These are phyloP conservation scores for Epinotia bilunana DNA, from an alignment of 2,888 invertebrate genomes.

Conservation along the genomic window DNA sequence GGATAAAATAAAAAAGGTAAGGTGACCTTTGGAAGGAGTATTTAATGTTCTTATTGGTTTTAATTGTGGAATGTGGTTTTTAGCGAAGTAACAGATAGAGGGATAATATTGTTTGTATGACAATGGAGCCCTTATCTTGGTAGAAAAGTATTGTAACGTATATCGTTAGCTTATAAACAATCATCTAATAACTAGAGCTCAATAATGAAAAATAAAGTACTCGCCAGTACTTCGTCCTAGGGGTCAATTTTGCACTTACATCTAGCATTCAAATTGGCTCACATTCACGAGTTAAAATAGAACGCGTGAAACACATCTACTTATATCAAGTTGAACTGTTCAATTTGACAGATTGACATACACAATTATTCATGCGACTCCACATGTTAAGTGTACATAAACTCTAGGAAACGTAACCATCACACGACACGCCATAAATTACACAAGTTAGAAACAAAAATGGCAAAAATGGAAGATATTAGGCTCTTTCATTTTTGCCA, in stretches of 20 bases:
- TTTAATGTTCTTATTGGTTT: conserved; percentile 21
- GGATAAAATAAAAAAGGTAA: conserved; percentile 62
- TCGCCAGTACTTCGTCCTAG: neutral
- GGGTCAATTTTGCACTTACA: neutral
- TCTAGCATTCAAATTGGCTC: neutral
- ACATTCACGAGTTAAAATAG: neutral
- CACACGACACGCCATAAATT: no score
- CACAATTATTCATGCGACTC: no score
- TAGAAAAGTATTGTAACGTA: neutral
- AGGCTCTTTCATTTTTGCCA: neutral
- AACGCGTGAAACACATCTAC: neutral
- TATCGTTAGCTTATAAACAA: neutral
- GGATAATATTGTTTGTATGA: conserved; percentile 8
- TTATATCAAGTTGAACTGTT: neutral
- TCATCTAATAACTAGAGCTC: neutral
- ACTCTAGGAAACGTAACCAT: no score
- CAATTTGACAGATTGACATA: no score
- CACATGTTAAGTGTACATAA: no score
- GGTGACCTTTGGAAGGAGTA: conserved; percentile 38
- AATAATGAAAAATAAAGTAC: neutral
- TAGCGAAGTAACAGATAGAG: neutral
- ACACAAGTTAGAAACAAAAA: no score
- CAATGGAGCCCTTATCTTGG: neutral
- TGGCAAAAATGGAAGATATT: no score
- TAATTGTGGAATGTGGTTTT: conserved; percentile 23